Evolutionary conservation across 2,797 vertebrate genomes (phyloP).

Genomic region (Sebastes steindachneri): DNA sequence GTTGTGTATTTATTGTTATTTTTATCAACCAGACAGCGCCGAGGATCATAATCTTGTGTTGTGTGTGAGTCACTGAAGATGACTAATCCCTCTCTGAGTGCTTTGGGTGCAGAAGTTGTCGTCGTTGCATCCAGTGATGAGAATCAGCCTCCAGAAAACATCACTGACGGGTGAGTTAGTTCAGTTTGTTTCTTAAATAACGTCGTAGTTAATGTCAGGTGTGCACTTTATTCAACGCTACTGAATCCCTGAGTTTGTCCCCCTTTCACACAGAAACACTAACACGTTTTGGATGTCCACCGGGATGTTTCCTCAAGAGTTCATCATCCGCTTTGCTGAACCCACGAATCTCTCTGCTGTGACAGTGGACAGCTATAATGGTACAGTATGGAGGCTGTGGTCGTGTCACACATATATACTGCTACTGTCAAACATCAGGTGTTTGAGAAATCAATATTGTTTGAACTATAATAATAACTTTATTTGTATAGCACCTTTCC

Average conservation of each 20-base stretch:
- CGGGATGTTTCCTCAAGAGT: constrained; percentile 96
- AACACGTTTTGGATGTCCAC: constrained; percentile 95
- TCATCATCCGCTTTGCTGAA: constrained; percentile 88
- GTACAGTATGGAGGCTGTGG: constrained; percentile 69
- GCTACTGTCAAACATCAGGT: not conserved
- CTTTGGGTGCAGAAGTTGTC: constrained; percentile 85
- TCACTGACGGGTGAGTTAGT: constrained; percentile 89
- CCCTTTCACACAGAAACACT: constrained; percentile 77
- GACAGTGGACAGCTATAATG: constrained; percentile 88
- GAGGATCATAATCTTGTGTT: not conserved
- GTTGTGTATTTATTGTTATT: not conserved
- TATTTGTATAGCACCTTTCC: too few species aligned
- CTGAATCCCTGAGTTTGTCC: not conserved
- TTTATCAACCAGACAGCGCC: not conserved
- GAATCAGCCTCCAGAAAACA: constrained; percentile 88
- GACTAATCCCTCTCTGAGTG: constrained; percentile 79
- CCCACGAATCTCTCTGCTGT: constrained; percentile 83
- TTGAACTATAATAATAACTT: too few species aligned
- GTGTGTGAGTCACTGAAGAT: constrained; percentile 30
- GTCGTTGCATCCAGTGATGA: constrained; percentile 90
- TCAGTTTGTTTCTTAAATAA: not conserved
- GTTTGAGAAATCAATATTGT: not conserved
- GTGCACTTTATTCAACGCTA: not conserved
- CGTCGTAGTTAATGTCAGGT: not conserved
- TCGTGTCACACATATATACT: not conserved